phyloP scores from a whole-genome alignment of 2,888 invertebrate species.

The Ligdia adustata region DNA sequence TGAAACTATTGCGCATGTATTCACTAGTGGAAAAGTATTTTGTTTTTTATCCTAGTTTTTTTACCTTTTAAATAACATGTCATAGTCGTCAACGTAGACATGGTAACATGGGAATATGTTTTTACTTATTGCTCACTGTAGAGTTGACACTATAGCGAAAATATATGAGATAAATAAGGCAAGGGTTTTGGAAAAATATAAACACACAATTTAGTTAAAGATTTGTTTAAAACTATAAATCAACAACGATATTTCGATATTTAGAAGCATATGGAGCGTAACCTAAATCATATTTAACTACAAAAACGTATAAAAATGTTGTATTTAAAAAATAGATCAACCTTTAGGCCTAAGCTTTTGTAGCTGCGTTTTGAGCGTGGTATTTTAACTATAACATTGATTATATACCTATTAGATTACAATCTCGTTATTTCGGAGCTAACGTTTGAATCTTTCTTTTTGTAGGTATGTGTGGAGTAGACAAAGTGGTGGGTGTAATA shows the following conservation, averaged over 20 bases:
- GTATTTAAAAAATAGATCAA: conserved; percentile 7
- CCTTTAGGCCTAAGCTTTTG: conserved; percentile 34
- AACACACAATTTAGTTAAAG: background rate
- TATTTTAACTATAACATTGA: background rate
- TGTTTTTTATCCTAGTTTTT: too few species aligned
- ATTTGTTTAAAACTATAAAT: conserved; percentile 17
- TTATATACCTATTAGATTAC: conserved; percentile 46
- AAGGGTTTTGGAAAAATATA: too few species aligned
- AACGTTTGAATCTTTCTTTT: conserved; percentile 82
- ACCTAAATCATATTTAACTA: conserved; percentile 31
- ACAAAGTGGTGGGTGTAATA: conserved; percentile 77
- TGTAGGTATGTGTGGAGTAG: conserved; percentile 77
- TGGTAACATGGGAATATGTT: too few species aligned
- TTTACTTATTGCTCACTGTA: too few species aligned
- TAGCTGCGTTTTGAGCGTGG: conserved; percentile 44
- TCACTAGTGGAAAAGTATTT: too few species aligned
- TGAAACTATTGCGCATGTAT: too few species aligned
- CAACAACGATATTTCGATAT: conserved; percentile 13
- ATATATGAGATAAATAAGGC: too few species aligned
- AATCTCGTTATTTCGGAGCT: conserved; percentile 89
- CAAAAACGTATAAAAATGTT: conserved; percentile 24
- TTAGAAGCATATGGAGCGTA: conserved; percentile 11
- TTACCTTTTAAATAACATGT: too few species aligned
- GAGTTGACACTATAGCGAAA: too few species aligned
- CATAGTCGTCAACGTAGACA: too few species aligned